These are phyloP conservation scores for Plemyria rubiginata DNA, from an alignment of 2,888 invertebrate genomes.

Conservation along the genomic window DNA sequence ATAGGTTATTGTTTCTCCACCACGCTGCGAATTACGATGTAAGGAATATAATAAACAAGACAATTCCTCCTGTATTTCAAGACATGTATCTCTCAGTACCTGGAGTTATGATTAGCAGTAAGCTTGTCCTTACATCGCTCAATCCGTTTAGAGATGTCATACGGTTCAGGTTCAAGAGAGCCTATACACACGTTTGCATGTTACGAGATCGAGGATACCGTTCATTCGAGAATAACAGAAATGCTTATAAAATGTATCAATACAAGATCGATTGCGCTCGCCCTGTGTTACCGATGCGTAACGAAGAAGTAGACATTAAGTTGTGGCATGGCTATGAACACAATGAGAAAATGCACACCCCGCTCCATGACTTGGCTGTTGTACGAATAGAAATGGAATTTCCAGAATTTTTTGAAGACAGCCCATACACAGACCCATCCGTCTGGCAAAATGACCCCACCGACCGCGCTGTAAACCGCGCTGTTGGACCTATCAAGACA, in stretches of 20 bases:
- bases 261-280: not conserved
- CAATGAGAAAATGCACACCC: constrained; percentile 3
- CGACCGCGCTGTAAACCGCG: not conserved
- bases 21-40: constrained; percentile 6
- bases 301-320: too few species aligned
- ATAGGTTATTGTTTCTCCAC: constrained; percentile 11
- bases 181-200: not conserved
- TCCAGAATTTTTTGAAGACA: not conserved
- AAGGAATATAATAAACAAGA: not conserved
- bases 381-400: not conserved
- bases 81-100: not conserved
- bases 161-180: constrained; percentile 1
- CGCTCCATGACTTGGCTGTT: constrained; percentile 11
- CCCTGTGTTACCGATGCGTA: constrained; percentile 8
- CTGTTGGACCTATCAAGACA: constrained; percentile 8
- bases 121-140: constrained; percentile 1
- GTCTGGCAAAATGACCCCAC: not conserved
- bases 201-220: not conserved
- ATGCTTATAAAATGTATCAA: not conserved
- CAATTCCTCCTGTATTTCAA: not conserved
- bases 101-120: not conserved
- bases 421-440: not conserved
- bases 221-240: not conserved
- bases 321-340: constrained; percentile 2
- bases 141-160: constrained; percentile 8